phyloP scores from a whole-genome alignment of 2,888 invertebrate genomes.

The Lasioglossum malachurum region DNA sequence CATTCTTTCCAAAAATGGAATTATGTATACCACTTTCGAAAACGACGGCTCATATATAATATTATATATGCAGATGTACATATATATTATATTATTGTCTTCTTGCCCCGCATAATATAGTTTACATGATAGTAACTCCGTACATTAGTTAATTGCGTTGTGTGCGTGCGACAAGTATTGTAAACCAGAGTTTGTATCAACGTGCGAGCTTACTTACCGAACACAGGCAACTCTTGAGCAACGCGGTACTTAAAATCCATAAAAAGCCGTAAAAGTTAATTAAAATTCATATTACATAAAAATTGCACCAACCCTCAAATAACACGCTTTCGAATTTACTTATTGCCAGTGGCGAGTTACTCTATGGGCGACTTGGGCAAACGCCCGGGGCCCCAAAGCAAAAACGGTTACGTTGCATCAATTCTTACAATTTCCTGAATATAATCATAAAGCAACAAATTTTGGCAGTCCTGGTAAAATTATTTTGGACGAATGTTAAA shows the following conservation, averaged over 20 bases:
- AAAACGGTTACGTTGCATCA: too few species aligned
- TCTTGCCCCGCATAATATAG: not conserved
- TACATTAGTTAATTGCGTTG: not conserved
- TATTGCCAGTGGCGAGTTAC: too few species aligned
- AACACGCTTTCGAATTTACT: not conserved
- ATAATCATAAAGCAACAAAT: too few species aligned
- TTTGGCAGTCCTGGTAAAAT: not conserved
- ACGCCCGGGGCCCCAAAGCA: too few species aligned
- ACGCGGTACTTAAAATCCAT: not conserved
- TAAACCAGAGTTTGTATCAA: not conserved
- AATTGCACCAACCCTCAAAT: not conserved
- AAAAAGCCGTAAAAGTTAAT: not conserved
- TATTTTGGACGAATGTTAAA: not conserved
- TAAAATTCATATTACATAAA: not conserved
- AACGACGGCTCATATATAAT: too few species aligned
- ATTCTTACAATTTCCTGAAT: too few species aligned
- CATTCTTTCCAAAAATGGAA: too few species aligned
- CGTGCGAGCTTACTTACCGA: not conserved
- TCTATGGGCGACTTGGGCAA: too few species aligned
- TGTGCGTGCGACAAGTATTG: not conserved
- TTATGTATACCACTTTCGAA: too few species aligned
- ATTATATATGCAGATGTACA: not conserved
- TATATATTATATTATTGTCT: not conserved
- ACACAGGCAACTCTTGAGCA: constrained; percentile 5
- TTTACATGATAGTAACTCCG: not conserved